Evolutionary conservation across 2,113 vertebrate species (phyloP).

Genomic region (Galbula dea): DNA sequence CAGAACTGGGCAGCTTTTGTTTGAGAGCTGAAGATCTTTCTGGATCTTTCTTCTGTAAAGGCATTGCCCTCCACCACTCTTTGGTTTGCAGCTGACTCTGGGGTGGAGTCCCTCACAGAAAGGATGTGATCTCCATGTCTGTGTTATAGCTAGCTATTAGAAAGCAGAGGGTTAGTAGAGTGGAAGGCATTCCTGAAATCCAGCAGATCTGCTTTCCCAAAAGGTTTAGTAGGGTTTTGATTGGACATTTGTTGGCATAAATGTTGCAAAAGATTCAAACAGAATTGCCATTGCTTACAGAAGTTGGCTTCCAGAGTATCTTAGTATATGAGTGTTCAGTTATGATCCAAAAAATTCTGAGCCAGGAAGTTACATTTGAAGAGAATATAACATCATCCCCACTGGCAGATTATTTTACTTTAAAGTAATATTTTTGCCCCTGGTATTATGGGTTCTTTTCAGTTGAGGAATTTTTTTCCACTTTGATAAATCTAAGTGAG

Average conservation of each 20-base stretch:
- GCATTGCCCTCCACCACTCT: background rate
- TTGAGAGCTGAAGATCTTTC: background rate
- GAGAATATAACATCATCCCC: background rate
- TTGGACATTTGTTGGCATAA: background rate
- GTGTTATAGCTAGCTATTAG: rapidly evolving
- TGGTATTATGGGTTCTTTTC: background rate
- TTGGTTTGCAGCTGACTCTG: background rate
- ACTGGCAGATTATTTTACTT: background rate
- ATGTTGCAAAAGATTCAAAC: background rate
- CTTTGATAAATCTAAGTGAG: background rate
- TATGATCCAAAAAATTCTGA: background rate
- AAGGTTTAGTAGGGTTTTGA: background rate
- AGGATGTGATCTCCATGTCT: background rate
- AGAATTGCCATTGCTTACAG: background rate
- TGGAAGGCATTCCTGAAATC: background rate
- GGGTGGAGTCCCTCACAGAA: background rate
- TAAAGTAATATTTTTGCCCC: background rate
- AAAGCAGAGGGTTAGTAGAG: background rate
- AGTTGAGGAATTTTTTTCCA: background rate
- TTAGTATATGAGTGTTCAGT: background rate
- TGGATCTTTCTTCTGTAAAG: background rate
- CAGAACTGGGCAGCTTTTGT: background rate
- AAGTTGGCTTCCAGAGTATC: background rate
- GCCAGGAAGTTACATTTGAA: background rate
- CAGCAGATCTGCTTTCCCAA: background rate